Base-by-base conservation (phyloP, 2,113 vertebrate species). In the Poeciliopsis occidentalis region DNA sequence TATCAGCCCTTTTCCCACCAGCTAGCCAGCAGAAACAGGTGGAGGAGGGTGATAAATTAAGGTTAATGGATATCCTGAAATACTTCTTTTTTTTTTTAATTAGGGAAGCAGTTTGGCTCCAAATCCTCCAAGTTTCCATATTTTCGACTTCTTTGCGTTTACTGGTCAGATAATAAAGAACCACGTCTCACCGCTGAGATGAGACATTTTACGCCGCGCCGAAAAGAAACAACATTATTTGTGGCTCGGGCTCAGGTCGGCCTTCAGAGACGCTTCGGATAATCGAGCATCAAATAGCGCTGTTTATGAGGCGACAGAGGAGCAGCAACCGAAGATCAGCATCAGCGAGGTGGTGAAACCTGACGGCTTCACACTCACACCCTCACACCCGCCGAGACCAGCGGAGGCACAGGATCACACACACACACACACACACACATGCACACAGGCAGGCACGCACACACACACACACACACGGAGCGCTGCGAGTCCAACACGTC, bases 271-370 rank as follows among this genome's bases (percentile, higher is more conserved):
- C 12, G 2, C 39, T 51, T 8, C 34, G 27, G 34, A 76, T 12
- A 57, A 47, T 27, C 31, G n/a, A 24, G 31, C 61, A 24, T 26
- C 2, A n/a, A 47, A 73, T 60, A 66, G 71, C 1, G 65, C 60
- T 81, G 63, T 87, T 85, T 64, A 82, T 54, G 39, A 91, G 85
- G 79, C 11, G 85, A 82, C 81, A 75, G 68, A 76, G 64, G 68
- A 30, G 51, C 80, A 71, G 76, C 76, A 85, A 75, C 71, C 31
- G 69, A 79, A 61, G 86, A 79, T 37, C 0, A 4, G 65, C 75
- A 75, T 76, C 80, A 78, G 81, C 2, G 78, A 89, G 85, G 91
- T 88, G 91, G 39, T 88, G 91, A 92, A 88, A 89, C 82, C 79
- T 85, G 77, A 76, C 87, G 64, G 80, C 85, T 90, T 92, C 88